phyloP scores from a whole-genome alignment of 2,797 vertebrate genomes.

The Hippoglossus hippoglossus region DNA sequence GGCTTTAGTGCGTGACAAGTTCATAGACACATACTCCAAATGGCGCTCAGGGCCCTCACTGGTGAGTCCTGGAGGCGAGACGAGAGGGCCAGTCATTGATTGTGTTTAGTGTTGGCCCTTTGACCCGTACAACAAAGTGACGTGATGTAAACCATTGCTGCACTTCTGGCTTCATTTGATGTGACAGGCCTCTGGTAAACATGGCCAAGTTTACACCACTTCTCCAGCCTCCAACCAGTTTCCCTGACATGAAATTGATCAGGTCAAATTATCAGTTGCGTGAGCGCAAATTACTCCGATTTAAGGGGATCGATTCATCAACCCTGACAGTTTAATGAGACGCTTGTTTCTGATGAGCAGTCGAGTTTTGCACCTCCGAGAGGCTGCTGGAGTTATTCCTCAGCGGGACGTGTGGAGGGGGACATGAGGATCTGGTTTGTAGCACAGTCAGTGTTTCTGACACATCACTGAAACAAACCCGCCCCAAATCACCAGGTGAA shows the following conservation, averaged over 20 bases:
- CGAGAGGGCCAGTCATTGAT: conserved; percentile 60
- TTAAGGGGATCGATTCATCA: conserved; percentile 66
- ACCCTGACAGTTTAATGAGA: conserved; percentile 54
- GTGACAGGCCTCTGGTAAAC: conserved; percentile 71
- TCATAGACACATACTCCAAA: conserved; percentile 65
- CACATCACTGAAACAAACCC: conserved; percentile 57
- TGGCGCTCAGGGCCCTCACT: conserved; percentile 49
- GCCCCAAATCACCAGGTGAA: conserved; percentile 66
- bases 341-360: conserved; percentile 59
- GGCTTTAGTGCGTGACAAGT: conserved; percentile 72
- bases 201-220: conserved; percentile 25
- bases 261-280: conserved; percentile 48
- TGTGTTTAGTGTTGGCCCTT: conserved; percentile 74
- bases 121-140: conserved; percentile 74
- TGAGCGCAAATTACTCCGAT: conserved; percentile 39
- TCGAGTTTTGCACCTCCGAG: conserved; percentile 43
- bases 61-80: conserved; percentile 61
- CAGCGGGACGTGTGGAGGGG: not conserved
- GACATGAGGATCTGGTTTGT: conserved; percentile 62
- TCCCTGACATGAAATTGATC: conserved; percentile 54
- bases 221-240: conserved; percentile 36
- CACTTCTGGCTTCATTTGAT: conserved; percentile 67
- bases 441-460: conserved; percentile 58
- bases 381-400: conserved; percentile 12
- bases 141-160: conserved; percentile 71